Evolutionary conservation across 2,113 vertebrate species (phyloP), one percentile per base, ranked within the genome.

Genomic region (Crotophaga sulcirostris): DNA sequence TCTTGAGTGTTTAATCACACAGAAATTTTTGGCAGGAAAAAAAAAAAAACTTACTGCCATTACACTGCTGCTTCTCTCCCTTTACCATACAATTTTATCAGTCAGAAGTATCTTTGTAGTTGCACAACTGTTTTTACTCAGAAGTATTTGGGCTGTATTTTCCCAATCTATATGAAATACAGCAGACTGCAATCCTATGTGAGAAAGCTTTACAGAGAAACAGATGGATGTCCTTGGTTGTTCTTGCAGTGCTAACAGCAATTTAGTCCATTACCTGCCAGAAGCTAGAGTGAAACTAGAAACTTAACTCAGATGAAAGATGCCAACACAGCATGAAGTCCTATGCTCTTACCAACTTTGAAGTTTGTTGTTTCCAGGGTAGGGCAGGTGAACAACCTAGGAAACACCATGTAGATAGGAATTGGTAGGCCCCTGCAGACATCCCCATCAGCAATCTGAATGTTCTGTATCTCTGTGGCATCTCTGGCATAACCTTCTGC

Each of bases 281-380:
- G 62, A 74, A 47, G 13, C 58, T 6, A 0, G 20, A 68, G 17
- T 21, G 31, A 84, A 73, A 5, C 2, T 3, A 33, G 23, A 16
- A 34, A 4, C 51, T 45, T 9, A 2, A 2, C 12, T 44, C 23
- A 4, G 7, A 25, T 18, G 10, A 9, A 56, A 26, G 1, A 10
- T 1, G 0, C 14, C 51, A 36, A 19, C 28, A 33, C 26, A 51
- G 51, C n/a, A 19, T 13, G 8, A 31, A 29, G 11, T n/a, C 12
- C 38, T 23, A 1, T 5, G 2, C 16, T 60, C 98, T 97, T 91
- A 99, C 99, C 99, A 6, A 99, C 99, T 99, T 99, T 99, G 97
- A 99, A 99, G 98, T 99, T 99, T 87, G 99, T 99, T 16, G 99
- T 99, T 96, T 99, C 99, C 92, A 99, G 96, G 0, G 99, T 99